Base-by-base conservation (phyloP, 1,140 invertebrate species). In the Diabrotica undecimpunctata region DNA sequence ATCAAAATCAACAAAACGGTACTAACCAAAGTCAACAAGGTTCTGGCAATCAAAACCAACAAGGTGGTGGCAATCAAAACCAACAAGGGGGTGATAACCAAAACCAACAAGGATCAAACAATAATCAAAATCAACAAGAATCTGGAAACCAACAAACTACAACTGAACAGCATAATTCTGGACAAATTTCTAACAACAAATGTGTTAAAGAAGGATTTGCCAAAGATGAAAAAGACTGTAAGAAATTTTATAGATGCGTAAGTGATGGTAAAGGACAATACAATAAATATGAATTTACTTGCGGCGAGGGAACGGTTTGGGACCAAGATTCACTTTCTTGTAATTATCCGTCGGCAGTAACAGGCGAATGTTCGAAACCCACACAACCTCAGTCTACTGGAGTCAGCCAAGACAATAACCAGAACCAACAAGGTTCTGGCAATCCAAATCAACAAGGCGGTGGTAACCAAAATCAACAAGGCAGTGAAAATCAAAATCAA, bases 261-360 rank as follows among this genome's bases (percentile, higher is more conserved):
- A 52, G n/a, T 12, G 53, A 53, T 62, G 38, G 12, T 25, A 56
- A 25, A 11, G 54, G 46, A 36, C 5, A 61, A 72, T 70, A 58
- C 46, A 64, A 62, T 64, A 64, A 58, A 69, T 87, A 87, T 70
- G 85, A 89, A 70, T 92, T 88, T 78, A 81, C 80, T 9, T 92
- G 90, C 74, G 86, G 85, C 13, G 80, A 82, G 53, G 85, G 87
- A 65, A 92, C 90, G 7, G 84, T 90, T 64, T 92, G 88, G 88
- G 89, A 92, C 79, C 82, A 85, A 58, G 76, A 83, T 6, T 75
- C 82, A 56, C 78, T 84, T 77, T 82, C 81, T 8, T 92, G 90
- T 76, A 90, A 91, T 78, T 60, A 70, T 41, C 54, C 65, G 8
- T 57, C 53, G 13, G 52, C 54, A 12, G 65, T 69, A 11, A 25